A percentile compares a stretch with the other conserved stretches of the same genome.
phyloP scores from a whole-genome alignment of 2,113 vertebrate genomes.

The Rousettus leschenaultii region DNA sequence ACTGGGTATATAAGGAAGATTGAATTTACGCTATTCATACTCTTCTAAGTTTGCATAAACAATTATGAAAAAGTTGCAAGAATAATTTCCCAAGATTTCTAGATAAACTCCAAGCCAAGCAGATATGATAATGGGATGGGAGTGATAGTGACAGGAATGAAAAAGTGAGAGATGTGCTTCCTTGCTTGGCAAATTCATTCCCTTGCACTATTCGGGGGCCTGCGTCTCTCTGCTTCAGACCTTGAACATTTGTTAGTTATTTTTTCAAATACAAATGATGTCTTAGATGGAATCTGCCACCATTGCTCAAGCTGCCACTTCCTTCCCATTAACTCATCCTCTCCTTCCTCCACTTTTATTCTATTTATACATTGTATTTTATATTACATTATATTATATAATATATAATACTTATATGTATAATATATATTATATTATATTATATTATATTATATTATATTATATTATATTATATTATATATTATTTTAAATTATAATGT shows the following conservation, averaged over 20 bases:
- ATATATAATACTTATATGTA: too few species aligned
- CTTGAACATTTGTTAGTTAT: neutral
- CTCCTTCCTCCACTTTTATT: neutral
- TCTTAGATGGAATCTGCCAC: neutral
- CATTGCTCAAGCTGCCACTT: neutral
- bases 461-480: too few species aligned
- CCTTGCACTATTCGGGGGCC: neutral
- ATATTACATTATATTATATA: too few species aligned
- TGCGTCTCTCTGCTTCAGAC: neutral
- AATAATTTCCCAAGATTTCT: neutral
- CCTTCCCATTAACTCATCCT: neutral
- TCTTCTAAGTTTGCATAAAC: neutral
- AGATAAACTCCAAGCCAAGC: neutral
- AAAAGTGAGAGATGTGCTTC: neutral
- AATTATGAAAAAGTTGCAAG: neutral
- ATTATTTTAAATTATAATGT: too few species aligned
- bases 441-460: too few species aligned
- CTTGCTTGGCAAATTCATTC: neutral
- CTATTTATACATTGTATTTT: too few species aligned
- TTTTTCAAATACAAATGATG: neutral
- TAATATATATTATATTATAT: too few species aligned
- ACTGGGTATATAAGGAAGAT: neutral
- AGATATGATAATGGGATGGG: neutral
- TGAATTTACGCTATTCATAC: neutral
- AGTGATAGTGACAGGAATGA: rapidly evolving